Evolutionary conservation across 2,113 vertebrate genomes (phyloP).

Genomic region (Dicerorhinus sumatrensis): DNA sequence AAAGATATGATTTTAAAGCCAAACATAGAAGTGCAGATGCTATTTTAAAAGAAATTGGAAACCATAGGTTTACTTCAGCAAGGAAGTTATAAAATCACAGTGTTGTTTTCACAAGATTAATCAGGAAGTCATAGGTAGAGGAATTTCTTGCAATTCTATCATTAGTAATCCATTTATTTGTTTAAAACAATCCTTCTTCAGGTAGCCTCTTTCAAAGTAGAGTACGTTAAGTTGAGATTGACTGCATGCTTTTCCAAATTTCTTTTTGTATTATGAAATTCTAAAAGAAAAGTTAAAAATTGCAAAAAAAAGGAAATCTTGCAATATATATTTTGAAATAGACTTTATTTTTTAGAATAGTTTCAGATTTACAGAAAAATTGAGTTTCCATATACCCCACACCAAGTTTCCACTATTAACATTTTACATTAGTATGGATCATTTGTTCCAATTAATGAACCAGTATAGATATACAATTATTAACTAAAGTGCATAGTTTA

Average conservation of each 20-base stretch:
- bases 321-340: neutral
- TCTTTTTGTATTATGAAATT: neutral
- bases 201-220: neutral
- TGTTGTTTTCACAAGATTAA: conserved; percentile 43
- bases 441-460: neutral
- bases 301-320: neutral
- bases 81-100: neutral
- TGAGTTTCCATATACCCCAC: neutral
- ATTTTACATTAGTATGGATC: neutral
- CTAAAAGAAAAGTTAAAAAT: neutral
- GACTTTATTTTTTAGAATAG: neutral
- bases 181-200: neutral
- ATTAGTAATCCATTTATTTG: neutral
- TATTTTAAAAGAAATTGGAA: conserved; percentile 43
- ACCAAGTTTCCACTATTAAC: neutral
- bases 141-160: neutral
- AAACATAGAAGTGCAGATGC: neutral
- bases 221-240: neutral
- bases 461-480: neutral
- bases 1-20: neutral
- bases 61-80: neutral
- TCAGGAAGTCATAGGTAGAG: neutral
- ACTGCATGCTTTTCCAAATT: neutral
- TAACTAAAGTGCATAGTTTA: neutral
- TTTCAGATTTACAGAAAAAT: neutral